phyloP scores from a whole-genome alignment of 2,888 invertebrate species.

The Sthenelais limicola region DNA sequence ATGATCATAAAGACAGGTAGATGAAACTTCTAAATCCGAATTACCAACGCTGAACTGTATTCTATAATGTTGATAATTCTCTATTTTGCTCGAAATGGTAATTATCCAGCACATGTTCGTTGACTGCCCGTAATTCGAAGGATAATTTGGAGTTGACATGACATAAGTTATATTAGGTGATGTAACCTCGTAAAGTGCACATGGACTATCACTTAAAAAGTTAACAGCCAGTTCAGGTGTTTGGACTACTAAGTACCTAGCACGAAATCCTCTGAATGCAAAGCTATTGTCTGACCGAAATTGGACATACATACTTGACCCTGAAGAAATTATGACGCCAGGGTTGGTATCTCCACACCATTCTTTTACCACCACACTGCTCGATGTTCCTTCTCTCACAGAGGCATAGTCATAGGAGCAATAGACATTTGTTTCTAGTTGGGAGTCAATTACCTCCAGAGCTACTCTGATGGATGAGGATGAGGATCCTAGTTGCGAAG shows the following conservation, averaged over 20 bases:
- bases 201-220: not conserved
- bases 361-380: no score
- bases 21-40: not conserved
- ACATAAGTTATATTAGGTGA: not conserved
- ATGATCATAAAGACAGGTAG: not conserved
- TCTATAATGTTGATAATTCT: not conserved
- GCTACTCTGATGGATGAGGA: no score
- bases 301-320: not conserved
- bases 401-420: no score
- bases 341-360: conserved; percentile 5
- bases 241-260: not conserved
- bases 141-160: conserved; percentile 1
- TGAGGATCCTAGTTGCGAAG: no score
- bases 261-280: not conserved
- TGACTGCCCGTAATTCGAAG: not conserved
- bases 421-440: no score
- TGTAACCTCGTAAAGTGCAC: not conserved
- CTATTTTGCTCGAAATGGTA: not conserved
- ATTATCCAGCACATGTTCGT: not conserved
- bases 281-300: conserved; percentile 20
- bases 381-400: no score
- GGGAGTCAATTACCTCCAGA: no score
- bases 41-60: not conserved
- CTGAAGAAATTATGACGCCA: not conserved
- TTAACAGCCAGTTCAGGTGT: not conserved